Evolutionary conservation across 2,797 vertebrate species (phyloP), one percentile per base, ranked within the genome.

Genomic region (Poeciliopsis paucimaculata): DNA sequence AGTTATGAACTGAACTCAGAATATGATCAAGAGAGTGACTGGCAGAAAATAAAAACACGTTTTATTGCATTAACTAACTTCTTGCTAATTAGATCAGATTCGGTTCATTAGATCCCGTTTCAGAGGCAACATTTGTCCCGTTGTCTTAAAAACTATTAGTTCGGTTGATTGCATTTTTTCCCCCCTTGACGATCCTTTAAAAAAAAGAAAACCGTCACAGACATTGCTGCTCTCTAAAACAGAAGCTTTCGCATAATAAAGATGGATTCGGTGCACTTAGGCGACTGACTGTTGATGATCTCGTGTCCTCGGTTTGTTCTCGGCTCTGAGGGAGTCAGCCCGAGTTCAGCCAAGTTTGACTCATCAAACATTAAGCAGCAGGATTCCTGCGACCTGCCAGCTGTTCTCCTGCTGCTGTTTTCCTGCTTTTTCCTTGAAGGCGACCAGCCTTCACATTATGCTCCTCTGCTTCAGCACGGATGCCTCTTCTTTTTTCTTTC

Each of bases 331-430:
- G 89, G 34, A 45, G 80, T 73, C 86, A 88, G 73, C 64, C 41
- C 0, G 12, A 81, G 82, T 88, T 87, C 79, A 85, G 84, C 81
- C 84, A 77, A 84, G 78, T 90, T 86, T 81, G 71, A 72, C 81
- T 90, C 77, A 78, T 88, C 87, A 87, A 85, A 85, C 85, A 85
- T 85, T 87, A 31, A 90, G 80, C 77, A 70, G 73, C 86, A 46
- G 79, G 60, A 68, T 82, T 49, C 28, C 78, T 68, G 77, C 11
- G 28, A 81, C 86, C 84, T 47, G 43, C 87, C 91, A 86, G 87
- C 79, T 90, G 84, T 75, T 86, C 64, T n/a, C 13, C 39, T 23
- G 0, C 70, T 5, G 34, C 51, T 16, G 5, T n/a, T 39, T n/a
- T 45, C 5, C 9, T 47, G n/a, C 23, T 41, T 51, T 72, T 60